Evolutionary conservation across 2,113 vertebrate species (phyloP), one percentile per base, ranked within the genome.

Genomic region (Leucoraja erinaceus): DNA sequence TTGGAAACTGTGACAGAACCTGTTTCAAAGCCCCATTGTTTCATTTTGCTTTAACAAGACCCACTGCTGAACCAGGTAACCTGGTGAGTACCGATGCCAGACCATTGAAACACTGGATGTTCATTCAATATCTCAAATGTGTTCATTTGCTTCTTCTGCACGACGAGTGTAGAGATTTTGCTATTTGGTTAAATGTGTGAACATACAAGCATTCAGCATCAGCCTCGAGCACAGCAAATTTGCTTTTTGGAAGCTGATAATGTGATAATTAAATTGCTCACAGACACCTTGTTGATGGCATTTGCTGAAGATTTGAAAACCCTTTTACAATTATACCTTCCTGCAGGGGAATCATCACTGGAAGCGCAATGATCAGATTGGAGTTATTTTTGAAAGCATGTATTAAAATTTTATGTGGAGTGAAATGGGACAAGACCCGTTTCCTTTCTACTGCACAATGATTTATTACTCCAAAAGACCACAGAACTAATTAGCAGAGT

Each of bases 401-500:
- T 96, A 97, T 98, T 97, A 97, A 97, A 97, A 96, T 98, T 98
- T 98, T 96, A 98, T 98, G 97, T 95, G 95, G 95, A 96, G 96
- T 94, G 95, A 97, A 97, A 98, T 97, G 96, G 97, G 96, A 97
- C 95, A 96, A 96, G 96, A 96, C 95, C 95, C 96, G 96, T 97
- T 98, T 97, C 95, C 95, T 95, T 97, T 98, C 97, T 97, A 97
- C 97, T 97, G 97, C 98, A 98, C 97, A 97, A 97, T 99, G 98
- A 99, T 99, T 99, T 99, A 99, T 99, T 98, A 98, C 97, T 97
- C 97, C 95, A 97, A 99, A 98, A 99, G 97, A 99, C 97, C 96
- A 97, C 98, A 98, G 97, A 99, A 99, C 98, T 99, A 99, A 99
- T 99, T 99, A 99, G 98, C 97, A 97, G 96, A 98, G 98, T 99